Percentiles rank a stretch among this genome's conserved stretches.
Evolutionary conservation across 2,113 vertebrate species (phyloP).

Genomic region (Microtus montanus): DNA sequence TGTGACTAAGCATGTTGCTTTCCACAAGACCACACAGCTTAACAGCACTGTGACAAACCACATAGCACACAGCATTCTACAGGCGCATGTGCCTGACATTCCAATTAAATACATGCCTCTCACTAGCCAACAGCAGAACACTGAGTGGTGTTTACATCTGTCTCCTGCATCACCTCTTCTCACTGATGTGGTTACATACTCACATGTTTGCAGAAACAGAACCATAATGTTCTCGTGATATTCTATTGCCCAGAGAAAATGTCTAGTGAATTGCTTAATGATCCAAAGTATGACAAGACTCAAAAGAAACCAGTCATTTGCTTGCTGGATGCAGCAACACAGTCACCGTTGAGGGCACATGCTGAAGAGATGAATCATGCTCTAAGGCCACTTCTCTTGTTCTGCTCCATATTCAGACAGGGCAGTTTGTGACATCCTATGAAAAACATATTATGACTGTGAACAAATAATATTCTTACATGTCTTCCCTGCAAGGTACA

Average conservation of each 20-base stretch:
- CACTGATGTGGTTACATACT: neutral
- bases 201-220: constrained; percentile 20
- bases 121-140: neutral
- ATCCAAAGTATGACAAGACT: constrained; percentile 51
- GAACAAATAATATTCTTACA: constrained; percentile 85
- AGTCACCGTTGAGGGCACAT: constrained; percentile 69
- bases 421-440: constrained; percentile 49
- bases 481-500: constrained; percentile 76
- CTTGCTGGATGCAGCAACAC: constrained; percentile 18
- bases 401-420: constrained; percentile 67
- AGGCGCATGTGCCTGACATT: neutral
- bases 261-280: constrained; percentile 60
- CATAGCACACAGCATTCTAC: accelerated
- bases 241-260: constrained; percentile 26
- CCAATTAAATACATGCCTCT: neutral
- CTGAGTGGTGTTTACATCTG: neutral
- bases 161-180: neutral
- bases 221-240: neutral
- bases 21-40: neutral
- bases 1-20: neutral
- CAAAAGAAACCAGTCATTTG: constrained; percentile 58
- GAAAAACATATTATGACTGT: constrained; percentile 84
- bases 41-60: accelerated
- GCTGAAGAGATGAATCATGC: constrained; percentile 77
- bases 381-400: constrained; percentile 64